phyloP scores from a whole-genome alignment of 92 coral and sea anemone species.

The Phymanthus crucifer region DNA sequence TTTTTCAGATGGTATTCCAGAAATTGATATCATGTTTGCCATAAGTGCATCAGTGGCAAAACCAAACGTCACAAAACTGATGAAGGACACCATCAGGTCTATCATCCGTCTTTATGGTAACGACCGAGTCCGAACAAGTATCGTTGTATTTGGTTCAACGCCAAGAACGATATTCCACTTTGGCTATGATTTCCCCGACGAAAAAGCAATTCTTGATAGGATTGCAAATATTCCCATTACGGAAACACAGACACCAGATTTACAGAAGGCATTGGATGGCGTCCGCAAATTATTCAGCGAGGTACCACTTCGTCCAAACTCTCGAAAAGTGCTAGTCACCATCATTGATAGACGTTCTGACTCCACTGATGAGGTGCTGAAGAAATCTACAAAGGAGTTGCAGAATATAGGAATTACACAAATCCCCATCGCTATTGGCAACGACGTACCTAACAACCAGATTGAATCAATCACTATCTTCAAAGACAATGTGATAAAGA shows the following conservation, averaged over 20 bases:
- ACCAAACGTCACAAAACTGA: slow-evolving; percentile 29
- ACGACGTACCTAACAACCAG: slow-evolving; percentile 24
- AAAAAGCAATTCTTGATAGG: slow-evolving; percentile 17
- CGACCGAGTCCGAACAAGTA: slow-evolving; percentile 33
- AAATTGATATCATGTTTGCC: slow-evolving; percentile 39
- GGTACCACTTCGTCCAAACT: slow-evolving; percentile 28
- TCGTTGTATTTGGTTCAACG: slow-evolving; percentile 19
- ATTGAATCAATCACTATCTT: slow-evolving; percentile 26
- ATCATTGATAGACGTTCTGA: slow-evolving; percentile 26
- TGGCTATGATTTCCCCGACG: slow-evolving; percentile 30
- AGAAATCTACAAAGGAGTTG: slow-evolving; percentile 15
- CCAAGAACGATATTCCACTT: slow-evolving; percentile 26
- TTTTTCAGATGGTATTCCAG: slow-evolving; percentile 43
- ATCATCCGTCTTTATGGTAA: slow-evolving; percentile 37
- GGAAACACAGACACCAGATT: slow-evolving; percentile 18
- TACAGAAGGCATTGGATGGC: slow-evolving; percentile 28
- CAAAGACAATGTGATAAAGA: slow-evolving; percentile 41
- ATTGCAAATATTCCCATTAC: background rate
- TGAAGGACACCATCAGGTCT: slow-evolving; percentile 32
- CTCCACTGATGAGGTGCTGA: slow-evolving; percentile 15
- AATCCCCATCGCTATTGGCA: slow-evolving; percentile 28
- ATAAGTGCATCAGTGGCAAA: slow-evolving; percentile 26
- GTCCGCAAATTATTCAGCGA: slow-evolving; percentile 19
- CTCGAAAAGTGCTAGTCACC: slow-evolving; percentile 32
- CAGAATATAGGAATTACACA: slow-evolving; percentile 31